Evolutionary conservation across 2,888 invertebrate genomes (phyloP).

Genomic region (Drosophila lacicola): DNA sequence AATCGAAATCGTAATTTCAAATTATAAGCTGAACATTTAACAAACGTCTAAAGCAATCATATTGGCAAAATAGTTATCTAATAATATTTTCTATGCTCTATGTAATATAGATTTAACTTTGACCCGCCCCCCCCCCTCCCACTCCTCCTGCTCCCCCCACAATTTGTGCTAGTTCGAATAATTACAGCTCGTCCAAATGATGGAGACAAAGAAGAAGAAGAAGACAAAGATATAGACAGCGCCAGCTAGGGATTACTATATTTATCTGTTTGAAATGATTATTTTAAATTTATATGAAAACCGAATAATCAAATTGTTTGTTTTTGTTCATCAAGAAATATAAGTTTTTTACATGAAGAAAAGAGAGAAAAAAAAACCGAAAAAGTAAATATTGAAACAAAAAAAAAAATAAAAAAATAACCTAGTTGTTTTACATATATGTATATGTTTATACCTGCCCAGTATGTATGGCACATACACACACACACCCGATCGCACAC

Average conservation of each 20-base stretch:
- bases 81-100: slow-evolving; percentile 14
- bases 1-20: slow-evolving; percentile 8
- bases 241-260: slow-evolving; percentile 61
- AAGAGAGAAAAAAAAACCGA: slow-evolving; percentile 47
- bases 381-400: slow-evolving; percentile 66
- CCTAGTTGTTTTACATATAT: slow-evolving; percentile 69
- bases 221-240: slow-evolving; percentile 12
- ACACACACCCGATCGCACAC: background rate
- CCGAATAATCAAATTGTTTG: slow-evolving; percentile 75
- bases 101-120: slow-evolving; percentile 33
- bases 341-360: slow-evolving; percentile 75
- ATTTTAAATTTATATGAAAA: slow-evolving; percentile 71
- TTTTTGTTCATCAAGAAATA: slow-evolving; percentile 78
- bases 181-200: slow-evolving; percentile 26
- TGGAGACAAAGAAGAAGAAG: slow-evolving; percentile 13
- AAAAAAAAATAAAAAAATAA: slow-evolving; percentile 39
- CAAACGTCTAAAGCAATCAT: slow-evolving; percentile 11
- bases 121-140: background rate
- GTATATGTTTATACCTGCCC: slow-evolving; percentile 12
- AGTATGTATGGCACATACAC: slow-evolving; percentile 14
- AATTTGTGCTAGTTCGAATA: slow-evolving; percentile 36
- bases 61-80: slow-evolving; percentile 15
- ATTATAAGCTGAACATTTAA: slow-evolving; percentile 13
- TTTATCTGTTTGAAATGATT: slow-evolving; percentile 75
- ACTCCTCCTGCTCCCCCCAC: background rate